These are phyloP conservation scores for Fabriciana adippe DNA, from an alignment of 2,888 invertebrate species.

Conservation along the genomic window DNA sequence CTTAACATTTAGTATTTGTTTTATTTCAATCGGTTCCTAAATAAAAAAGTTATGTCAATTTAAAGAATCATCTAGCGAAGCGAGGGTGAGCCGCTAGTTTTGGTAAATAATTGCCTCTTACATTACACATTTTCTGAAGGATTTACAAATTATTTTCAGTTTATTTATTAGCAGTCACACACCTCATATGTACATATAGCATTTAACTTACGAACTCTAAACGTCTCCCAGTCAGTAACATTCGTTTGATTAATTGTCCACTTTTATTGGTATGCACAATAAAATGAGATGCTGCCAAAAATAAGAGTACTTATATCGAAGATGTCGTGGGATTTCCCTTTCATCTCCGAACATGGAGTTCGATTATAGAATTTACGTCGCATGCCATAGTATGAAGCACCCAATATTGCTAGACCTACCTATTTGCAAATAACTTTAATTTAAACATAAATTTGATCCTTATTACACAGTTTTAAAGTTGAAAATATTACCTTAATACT, in stretches of 20 bases:
- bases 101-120: no score
- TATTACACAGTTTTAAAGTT: slow-evolving; percentile 4
- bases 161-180: no score
- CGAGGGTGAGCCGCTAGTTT: no score
- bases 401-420: slow-evolving; percentile 38
- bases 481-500: slow-evolving; percentile 16
- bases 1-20: no score
- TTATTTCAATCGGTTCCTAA: no score
- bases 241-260: neutral
- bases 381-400: slow-evolving; percentile 60
- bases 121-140: no score
- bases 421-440: neutral
- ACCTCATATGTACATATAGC: no score
- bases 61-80: no score
- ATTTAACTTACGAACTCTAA: no score
- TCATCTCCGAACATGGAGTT: slow-evolving; percentile 54
- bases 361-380: slow-evolving; percentile 60
- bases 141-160: no score
- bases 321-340: slow-evolving; percentile 56
- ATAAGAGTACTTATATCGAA: slow-evolving; percentile 39
- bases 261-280: slow-evolving; percentile 25
- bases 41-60: no score
- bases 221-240: no score
- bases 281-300: slow-evolving; percentile 34
- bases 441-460: slow-evolving; percentile 12